These are phyloP conservation scores for Nemopilema nomurai DNA, from an alignment of 30 jellyfish, hydroid and myxozoan species.

Conservation along the genomic window DNA sequence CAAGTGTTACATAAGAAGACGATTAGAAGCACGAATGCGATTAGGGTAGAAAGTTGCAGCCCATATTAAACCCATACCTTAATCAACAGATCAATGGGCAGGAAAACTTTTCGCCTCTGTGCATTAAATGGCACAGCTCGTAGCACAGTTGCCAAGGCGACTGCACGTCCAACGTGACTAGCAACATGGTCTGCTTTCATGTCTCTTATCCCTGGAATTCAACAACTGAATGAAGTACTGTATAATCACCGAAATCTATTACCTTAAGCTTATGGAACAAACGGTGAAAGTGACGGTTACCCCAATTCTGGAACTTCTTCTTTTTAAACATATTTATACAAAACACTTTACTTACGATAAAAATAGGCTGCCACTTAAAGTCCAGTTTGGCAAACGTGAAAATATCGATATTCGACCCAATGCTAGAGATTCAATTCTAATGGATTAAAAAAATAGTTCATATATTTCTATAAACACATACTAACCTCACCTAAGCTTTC, in stretches of 20 bases:
- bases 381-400: too few relatives aligned
- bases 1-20: background rate
- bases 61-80: slow-evolving; percentile 60
- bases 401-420: too few relatives aligned
- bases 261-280: too few relatives aligned
- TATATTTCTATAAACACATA: background rate
- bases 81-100: slow-evolving; percentile 61
- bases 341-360: too few relatives aligned
- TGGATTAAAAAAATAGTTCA: too few relatives aligned
- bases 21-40: background rate
- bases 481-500: slow-evolving; percentile 69
- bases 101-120: slow-evolving; percentile 40
- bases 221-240: background rate
- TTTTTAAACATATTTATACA: too few relatives aligned
- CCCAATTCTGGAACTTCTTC: too few relatives aligned
- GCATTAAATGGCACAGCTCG: slow-evolving; percentile 61
- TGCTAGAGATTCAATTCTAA: too few relatives aligned
- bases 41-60: background rate
- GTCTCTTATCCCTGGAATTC: slow-evolving; percentile 47
- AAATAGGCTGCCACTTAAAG: too few relatives aligned
- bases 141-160: slow-evolving; percentile 46
- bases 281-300: too few relatives aligned
- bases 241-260: too few relatives aligned
- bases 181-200: slow-evolving; percentile 55
- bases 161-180: slow-evolving; percentile 77